phyloP scores from a whole-genome alignment of 1,140 invertebrate genomes.

The Listronotus bonariensis region DNA sequence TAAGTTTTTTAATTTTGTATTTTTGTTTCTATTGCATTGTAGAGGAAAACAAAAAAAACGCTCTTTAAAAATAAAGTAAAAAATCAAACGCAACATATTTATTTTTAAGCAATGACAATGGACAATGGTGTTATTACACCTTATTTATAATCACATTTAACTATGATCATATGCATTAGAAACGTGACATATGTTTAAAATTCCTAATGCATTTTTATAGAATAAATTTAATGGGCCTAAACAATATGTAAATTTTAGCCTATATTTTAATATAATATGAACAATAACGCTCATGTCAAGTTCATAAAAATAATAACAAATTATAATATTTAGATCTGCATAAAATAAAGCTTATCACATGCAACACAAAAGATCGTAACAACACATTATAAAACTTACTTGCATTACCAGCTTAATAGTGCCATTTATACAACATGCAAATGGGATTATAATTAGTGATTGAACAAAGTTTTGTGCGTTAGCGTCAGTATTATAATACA shows the following conservation, averaged over 20 bases:
- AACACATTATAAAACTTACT: no score
- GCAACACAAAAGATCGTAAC: no score
- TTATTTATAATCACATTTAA: neutral
- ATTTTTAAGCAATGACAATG: neutral
- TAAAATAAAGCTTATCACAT: no score
- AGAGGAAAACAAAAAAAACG: no score
- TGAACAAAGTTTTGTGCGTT: no score
- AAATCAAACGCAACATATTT: neutral
- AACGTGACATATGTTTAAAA: constrained; percentile 17
- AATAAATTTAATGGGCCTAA: constrained; percentile 2
- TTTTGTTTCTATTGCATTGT: no score
- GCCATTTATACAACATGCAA: no score
- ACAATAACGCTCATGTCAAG: neutral
- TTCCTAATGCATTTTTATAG: constrained; percentile 15
- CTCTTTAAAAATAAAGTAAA: neutral
- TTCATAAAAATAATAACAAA: constrained; percentile 2
- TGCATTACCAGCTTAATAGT: no score
- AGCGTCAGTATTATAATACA: no score
- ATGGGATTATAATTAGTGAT: no score
- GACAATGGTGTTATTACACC: constrained; percentile 15
- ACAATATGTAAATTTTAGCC: constrained; percentile 5
- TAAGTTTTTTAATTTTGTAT: no score
- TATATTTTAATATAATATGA: constrained; percentile 8
- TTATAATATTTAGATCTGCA: neutral
- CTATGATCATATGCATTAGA: constrained; percentile 15